Conservation (phyloP, 2,797 vertebrate species). For the Sebastes reedi region DNA sequence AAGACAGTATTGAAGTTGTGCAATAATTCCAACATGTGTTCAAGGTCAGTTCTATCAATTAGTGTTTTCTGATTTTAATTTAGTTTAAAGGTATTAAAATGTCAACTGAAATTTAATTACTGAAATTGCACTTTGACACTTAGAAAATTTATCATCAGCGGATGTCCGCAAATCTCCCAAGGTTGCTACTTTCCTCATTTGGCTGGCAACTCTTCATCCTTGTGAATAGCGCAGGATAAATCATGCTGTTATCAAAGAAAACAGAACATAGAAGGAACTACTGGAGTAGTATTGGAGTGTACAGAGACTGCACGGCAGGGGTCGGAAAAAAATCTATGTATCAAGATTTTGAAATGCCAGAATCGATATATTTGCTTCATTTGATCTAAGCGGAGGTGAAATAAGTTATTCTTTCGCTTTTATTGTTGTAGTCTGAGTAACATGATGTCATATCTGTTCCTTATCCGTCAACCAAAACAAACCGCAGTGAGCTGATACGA, state of each 20-base stretch:
- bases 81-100: not conserved
- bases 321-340: no score
- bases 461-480: no score
- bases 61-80: not conserved
- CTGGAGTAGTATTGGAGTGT: not conserved
- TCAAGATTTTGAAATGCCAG: no score
- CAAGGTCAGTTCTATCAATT: not conserved
- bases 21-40: not conserved
- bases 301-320: fast-evolving
- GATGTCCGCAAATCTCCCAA: not conserved
- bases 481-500: no score
- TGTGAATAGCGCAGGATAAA: not conserved
- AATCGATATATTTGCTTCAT: no score
- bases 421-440: no score
- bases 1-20: not conserved
- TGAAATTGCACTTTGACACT: not conserved
- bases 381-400: no score
- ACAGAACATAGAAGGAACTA: not conserved
- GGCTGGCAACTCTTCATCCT: not conserved
- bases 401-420: no score
- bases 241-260: not conserved
- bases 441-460: no score
- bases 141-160: not conserved
- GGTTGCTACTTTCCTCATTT: not conserved
- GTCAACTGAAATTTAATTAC: not conserved